Base-by-base conservation (phyloP, 2,888 invertebrate species). In the Tenodera sinensis region DNA sequence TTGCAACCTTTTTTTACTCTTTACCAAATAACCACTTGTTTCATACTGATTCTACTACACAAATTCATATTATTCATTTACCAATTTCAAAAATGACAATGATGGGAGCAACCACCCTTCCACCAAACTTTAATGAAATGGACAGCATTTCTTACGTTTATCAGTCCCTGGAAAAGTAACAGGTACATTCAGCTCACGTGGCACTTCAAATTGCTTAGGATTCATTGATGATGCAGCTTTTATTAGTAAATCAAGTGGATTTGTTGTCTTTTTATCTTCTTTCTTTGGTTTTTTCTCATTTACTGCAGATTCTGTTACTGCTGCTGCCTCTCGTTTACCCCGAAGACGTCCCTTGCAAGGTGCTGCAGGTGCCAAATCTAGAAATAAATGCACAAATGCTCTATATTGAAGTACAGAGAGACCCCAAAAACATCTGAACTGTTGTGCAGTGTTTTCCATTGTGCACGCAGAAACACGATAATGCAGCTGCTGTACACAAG, bases 181-280 rank as follows among this genome's bases (percentile, higher is more conserved):
- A 34, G 96, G 96, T 91, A 97, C 94, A 91, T 95, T 95, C 94
- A 98, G 95, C 92, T 98, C 97, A 86, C 95, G 94, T 0, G 98
- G 98, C 91, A 99, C 93, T 92, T 97, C 97, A 93, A 98, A 99
- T 93, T 98, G 98, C 91, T 95, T 95, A 0, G 99, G 98, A 94
- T 99, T 99, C 93, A 97, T 95, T 90, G 97, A 94, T 91, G 96
- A 96, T 2, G 98, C 98, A 0, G 97, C 98, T 91, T 96, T 95
- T 88, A 98, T 96, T 28, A 98, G 94, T 84, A 96, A 95, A 92
- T 97, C 96, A 93, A 98, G 95, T 0, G 98, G 90, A 91, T 90
- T 93, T 93, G 87, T 91, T 27, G 71, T 20, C 30, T 30, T 27
- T 7, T 47, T 82, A 25, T 87, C 84, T 25, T 85, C 34, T 30